Percentiles rank a stretch among this genome's conserved stretches.
These are phyloP conservation scores for Babyrousa celebensis DNA, from an alignment of 2,797 vertebrate genomes.

Conservation along the genomic window DNA sequence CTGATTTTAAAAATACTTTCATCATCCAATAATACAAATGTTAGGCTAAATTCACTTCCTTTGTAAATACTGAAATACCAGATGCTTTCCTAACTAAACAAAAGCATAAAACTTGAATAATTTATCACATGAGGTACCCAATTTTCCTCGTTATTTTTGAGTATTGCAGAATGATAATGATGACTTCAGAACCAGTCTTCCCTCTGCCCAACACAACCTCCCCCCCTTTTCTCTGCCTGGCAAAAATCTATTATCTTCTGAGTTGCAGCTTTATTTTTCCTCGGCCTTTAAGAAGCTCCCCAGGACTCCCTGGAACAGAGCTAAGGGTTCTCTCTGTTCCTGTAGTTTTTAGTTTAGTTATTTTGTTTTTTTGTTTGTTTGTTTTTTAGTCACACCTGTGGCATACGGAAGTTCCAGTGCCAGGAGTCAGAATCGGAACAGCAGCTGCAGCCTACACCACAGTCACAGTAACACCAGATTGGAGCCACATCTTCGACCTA, in stretches of 20 bases:
- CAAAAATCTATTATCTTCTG: conserved; percentile 45
- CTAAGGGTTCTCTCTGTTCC: not conserved
- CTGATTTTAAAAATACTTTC: conserved; percentile 81
- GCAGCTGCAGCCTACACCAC: too few species aligned
- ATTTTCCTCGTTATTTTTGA: conserved; percentile 77
- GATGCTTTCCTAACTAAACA: conserved; percentile 84
- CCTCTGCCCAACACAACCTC: not conserved
- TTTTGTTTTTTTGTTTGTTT: too few species aligned
- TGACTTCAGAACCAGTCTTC: conserved; percentile 66
- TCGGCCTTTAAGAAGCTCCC: conserved; percentile 51
- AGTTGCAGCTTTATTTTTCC: conserved; percentile 46
- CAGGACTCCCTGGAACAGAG: not conserved
- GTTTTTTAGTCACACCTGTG: too few species aligned
- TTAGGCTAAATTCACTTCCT: conserved; percentile 78
- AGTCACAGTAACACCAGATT: too few species aligned
- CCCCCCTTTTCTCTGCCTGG: not conserved
- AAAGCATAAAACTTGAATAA: conserved; percentile 82
- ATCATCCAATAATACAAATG: conserved; percentile 75
- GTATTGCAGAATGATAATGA: conserved; percentile 58
- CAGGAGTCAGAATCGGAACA: too few species aligned
- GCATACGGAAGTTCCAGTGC: too few species aligned
- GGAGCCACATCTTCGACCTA: too few species aligned
- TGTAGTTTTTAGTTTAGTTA: too few species aligned
- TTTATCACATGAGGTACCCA: conserved; percentile 80
- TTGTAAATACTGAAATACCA: conserved; percentile 78